phyloP scores from a whole-genome alignment of 2,797 vertebrate species.

The Bovichtus diacanthus region DNA sequence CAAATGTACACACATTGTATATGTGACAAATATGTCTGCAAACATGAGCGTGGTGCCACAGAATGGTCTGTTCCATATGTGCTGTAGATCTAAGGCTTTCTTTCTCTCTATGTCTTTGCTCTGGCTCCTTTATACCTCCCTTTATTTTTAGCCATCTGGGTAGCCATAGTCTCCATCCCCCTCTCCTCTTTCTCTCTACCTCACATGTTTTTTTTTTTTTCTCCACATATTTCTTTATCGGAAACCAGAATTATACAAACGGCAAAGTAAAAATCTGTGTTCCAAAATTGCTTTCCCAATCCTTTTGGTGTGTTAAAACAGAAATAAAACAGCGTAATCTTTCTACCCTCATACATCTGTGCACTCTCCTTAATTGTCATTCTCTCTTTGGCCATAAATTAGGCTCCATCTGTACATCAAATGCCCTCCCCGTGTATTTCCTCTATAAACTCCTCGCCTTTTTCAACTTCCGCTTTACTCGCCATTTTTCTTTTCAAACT shows the following conservation, averaged over 20 bases:
- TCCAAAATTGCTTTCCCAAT: too few relatives aligned
- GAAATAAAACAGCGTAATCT: not conserved
- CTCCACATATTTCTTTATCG: too few relatives aligned
- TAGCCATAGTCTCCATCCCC: not conserved
- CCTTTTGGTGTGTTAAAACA: too few relatives aligned
- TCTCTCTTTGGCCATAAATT: not conserved
- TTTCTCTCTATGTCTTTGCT: slow-evolving; percentile 3
- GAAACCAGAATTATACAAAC: too few relatives aligned
- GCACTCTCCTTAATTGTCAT: not conserved
- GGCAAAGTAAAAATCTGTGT: too few relatives aligned
- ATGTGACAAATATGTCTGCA: not conserved
- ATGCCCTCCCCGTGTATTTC: not conserved
- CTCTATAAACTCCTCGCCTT: not conserved
- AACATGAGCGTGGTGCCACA: slow-evolving; percentile 24
- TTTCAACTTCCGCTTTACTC: not conserved
- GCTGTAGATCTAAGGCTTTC: slow-evolving; percentile 8
- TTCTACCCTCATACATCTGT: not conserved
- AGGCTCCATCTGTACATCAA: not conserved
- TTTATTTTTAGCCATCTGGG: slow-evolving; percentile 47
- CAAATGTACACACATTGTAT: not conserved
- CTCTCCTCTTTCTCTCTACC: not conserved
- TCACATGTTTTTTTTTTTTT: not conserved
- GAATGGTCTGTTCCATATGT: slow-evolving; percentile 36
- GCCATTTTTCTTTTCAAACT: not conserved
- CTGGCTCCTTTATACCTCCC: not conserved